phyloP scores from a whole-genome alignment of 2,888 invertebrate species.

The Drosophila demipolita region DNA sequence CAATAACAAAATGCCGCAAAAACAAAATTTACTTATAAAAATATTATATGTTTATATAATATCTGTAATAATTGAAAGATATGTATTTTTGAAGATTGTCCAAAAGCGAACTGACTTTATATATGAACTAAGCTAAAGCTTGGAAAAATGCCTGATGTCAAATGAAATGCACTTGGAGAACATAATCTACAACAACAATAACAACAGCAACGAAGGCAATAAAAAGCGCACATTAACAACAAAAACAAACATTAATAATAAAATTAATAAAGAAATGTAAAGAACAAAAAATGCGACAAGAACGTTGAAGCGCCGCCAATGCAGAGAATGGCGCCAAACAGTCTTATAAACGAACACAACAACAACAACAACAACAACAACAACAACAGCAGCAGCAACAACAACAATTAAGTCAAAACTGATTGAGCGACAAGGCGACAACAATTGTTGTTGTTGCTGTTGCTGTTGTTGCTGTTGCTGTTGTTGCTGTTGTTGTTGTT shows the following conservation, averaged over 20 bases:
- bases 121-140: not conserved
- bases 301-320: conserved; percentile 26
- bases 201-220: not conserved
- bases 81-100: too few relatives aligned
- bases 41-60: too few relatives aligned
- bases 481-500: conserved; percentile 1
- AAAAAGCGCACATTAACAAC: conserved; percentile 16
- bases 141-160: not conserved
- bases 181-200: conserved; percentile 13
- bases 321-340: conserved; percentile 72
- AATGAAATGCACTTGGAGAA: not conserved
- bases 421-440: conserved; percentile 20
- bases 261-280: not conserved
- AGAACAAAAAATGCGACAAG: conserved; percentile 5
- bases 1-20: not conserved
- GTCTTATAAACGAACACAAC: conserved; percentile 63
- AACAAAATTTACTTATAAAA: not conserved
- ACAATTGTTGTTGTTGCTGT: conserved; percentile 9
- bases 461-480: too few relatives aligned
- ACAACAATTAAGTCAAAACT: conserved; percentile 22
- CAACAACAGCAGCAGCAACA: conserved; percentile 26
- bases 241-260: conserved; percentile 25
- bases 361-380: conserved; percentile 26
- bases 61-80: too few relatives aligned
- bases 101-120: too few relatives aligned